Conservation (phyloP, 2,888 invertebrate species). For the Polia nebulosa region DNA sequence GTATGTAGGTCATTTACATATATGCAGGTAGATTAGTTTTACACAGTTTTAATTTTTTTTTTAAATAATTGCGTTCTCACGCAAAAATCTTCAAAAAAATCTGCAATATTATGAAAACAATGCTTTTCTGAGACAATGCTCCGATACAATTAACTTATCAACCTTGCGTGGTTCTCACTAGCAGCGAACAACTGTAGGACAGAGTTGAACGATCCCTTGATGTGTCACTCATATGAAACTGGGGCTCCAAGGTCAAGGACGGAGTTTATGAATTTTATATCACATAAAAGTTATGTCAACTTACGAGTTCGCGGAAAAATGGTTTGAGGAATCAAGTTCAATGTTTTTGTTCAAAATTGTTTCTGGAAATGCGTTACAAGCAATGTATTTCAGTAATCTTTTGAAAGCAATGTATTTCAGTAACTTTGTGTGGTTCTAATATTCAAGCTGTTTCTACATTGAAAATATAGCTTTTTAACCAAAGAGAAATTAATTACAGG, state of each 20-base stretch:
- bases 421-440: too few species aligned
- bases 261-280: constrained; percentile 34
- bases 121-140: constrained; percentile 38
- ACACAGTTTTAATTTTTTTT: too few species aligned
- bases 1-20: too few species aligned
- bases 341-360: constrained; percentile 8
- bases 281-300: constrained; percentile 37
- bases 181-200: constrained; percentile 23
- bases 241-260: constrained; percentile 56
- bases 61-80: too few species aligned
- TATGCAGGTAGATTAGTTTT: too few species aligned
- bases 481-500: too few species aligned
- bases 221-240: constrained; percentile 50
- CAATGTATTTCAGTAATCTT: background rate
- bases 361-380: background rate
- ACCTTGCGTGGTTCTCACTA: constrained; percentile 38
- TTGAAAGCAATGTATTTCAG: background rate
- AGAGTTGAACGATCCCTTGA: constrained; percentile 65
- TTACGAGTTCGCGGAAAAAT: constrained; percentile 30
- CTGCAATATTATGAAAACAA: constrained; percentile 31
- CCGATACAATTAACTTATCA: constrained; percentile 36
- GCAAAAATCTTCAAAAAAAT: background rate
- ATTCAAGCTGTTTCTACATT: too few species aligned
- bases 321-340: constrained; percentile 34
- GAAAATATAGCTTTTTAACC: too few species aligned